A percentile compares a stretch with the other conserved stretches of the same genome.
Evolutionary conservation across 2,797 vertebrate genomes (phyloP).

Genomic region (Sebastolobus alascanus): DNA sequence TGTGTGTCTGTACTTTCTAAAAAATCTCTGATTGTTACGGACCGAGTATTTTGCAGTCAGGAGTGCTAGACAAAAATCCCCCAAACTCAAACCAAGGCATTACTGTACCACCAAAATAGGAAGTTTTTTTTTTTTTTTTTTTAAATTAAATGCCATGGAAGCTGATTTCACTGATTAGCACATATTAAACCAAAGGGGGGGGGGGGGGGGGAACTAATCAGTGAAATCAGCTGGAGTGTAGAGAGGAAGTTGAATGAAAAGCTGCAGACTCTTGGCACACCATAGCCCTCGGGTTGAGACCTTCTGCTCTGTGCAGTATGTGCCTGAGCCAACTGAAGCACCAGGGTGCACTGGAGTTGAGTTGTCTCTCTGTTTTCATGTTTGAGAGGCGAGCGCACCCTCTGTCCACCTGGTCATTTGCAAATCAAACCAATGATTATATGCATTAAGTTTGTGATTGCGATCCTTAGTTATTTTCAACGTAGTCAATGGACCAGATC

Average conservation of each 20-base stretch:
- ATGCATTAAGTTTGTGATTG: constrained; percentile 1
- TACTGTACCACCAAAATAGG: not conserved
- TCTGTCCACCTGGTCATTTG: constrained; percentile 1
- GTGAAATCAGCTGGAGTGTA: constrained; percentile 34
- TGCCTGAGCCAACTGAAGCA: constrained; percentile 14
- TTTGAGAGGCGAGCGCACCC: not conserved
- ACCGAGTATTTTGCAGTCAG: not conserved
- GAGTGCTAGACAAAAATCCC: not conserved
- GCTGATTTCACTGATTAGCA: constrained; percentile 55
- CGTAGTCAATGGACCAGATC: constrained; percentile 1
- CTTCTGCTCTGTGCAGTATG: constrained; percentile 5
- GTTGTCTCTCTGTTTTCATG: not conserved
- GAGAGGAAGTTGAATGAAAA: constrained; percentile 15
- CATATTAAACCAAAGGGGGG: constrained; percentile 32
- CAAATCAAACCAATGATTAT: constrained; percentile 12
- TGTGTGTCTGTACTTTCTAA: not conserved
- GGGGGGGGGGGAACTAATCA: constrained; percentile 20
- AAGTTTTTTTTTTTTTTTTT: constrained; percentile 9
- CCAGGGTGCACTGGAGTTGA: not conserved
- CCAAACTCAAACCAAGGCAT: constrained; percentile 1
- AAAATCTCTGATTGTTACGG: not conserved
- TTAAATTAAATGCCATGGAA: constrained; percentile 28
- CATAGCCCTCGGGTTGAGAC: not conserved
- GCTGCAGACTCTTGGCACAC: constrained; percentile 29
- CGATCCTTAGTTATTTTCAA: not conserved